Evolutionary conservation across 1,140 invertebrate genomes (phyloP), one percentile per base, ranked within the genome.

Genomic region (Popillia japonica): DNA sequence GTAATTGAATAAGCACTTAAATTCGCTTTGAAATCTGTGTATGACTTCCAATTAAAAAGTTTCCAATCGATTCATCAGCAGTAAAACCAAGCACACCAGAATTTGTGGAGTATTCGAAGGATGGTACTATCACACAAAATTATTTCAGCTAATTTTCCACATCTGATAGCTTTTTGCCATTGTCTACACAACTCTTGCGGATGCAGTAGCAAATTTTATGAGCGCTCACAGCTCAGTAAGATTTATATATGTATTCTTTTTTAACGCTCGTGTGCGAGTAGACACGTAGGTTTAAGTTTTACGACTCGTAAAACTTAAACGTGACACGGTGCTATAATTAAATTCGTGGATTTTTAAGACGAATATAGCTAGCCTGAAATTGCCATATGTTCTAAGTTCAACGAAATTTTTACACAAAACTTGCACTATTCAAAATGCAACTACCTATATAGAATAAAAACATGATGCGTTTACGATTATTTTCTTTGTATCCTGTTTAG

Each of bases 321-420:
- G 27, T n/a, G n/a, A n/a, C 61, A 9, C 20, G 9, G 27, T 22
- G 17, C 61, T 34, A 27, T 27, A 68, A 27, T 68, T 27, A 23
- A 27, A 68, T 7, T 8, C 1, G 27, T 34, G 9, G 22, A 14
- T 68, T 68, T 68, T 68, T 68, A 68, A 34, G 27, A 68, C 61
- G 27, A 10, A 14, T 22, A 20, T 22, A 34, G 22, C 61, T 68
- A 27, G 61, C 61, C 22, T 9, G 7, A 68, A 27, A 68, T 23
- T 22, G 14, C 17, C 22, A 34, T 68, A 68, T 3, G 61, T 27
- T 68, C 61, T 68, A 68, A 68, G 22, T 68, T 68, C 27, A 68
- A 22, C 61, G 22, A 34, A 42, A 14, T 48, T 74, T 74, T 74
- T 74, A 48, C 17, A 74, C 41, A 74, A 42, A 48, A 41, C 40